A percentile compares a stretch with the other conserved stretches of the same genome.
These are phyloP conservation scores for Hemistola chrysoprasaria DNA, from an alignment of 2,888 invertebrate genomes.

Conservation along the genomic window DNA sequence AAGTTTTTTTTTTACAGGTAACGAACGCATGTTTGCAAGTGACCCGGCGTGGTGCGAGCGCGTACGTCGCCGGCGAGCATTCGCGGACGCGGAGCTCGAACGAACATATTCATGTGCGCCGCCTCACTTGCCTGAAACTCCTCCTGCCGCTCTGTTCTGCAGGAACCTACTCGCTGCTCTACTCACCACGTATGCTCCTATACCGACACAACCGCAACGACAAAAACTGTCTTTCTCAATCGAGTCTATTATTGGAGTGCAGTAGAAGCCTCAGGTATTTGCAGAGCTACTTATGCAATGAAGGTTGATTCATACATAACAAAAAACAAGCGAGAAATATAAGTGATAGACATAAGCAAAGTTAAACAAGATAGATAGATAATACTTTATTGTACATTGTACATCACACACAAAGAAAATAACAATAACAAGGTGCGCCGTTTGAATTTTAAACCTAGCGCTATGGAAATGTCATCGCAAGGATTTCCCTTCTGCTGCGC, in stretches of 20 bases:
- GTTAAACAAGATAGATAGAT: too few relatives aligned
- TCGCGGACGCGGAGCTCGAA: constrained; percentile 87
- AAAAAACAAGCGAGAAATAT: too few relatives aligned
- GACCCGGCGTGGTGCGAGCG: constrained; percentile 79
- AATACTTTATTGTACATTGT: too few relatives aligned
- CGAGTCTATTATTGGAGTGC: constrained; percentile 87
- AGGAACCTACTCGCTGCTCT: constrained; percentile 70
- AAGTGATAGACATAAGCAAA: too few relatives aligned
- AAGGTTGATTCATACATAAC: too few relatives aligned
- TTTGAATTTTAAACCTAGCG: too few relatives aligned
- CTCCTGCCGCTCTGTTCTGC: constrained; percentile 71
- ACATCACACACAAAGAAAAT: too few relatives aligned
- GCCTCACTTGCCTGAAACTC: constrained; percentile 27
- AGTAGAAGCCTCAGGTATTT: too few relatives aligned
- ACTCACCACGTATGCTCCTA: constrained; percentile 60
- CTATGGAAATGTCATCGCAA: too few relatives aligned
- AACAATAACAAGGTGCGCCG: too few relatives aligned
- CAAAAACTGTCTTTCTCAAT: constrained; percentile 83
- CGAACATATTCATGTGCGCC: constrained; percentile 46
- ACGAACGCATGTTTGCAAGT: constrained; percentile 40
- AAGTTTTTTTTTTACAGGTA: constrained; percentile 46
- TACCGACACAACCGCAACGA: constrained; percentile 50
- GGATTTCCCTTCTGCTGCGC: too few relatives aligned
- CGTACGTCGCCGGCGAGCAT: constrained; percentile 80
- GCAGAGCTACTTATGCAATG: too few relatives aligned